Evolutionary conservation across 2,113 vertebrate species (phyloP).

Genomic region (Zosterops hypoxanthus): DNA sequence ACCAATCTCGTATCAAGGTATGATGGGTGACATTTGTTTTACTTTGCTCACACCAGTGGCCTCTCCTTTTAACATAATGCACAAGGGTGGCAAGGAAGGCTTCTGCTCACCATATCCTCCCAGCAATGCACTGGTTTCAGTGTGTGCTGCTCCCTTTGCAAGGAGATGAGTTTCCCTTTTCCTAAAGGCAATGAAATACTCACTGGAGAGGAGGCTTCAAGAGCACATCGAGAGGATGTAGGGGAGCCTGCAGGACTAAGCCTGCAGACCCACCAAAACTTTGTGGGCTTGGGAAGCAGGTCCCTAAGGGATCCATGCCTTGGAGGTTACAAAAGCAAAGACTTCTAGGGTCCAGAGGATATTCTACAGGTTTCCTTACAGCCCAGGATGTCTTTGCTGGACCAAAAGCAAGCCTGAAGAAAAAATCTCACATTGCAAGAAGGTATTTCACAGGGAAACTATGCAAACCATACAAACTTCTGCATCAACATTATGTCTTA

Average conservation of each 20-base stretch:
- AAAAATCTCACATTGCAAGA: background rate
- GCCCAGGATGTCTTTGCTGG: background rate
- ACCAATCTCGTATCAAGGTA: background rate
- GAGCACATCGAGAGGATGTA: accelerated
- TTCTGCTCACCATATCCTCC: background rate
- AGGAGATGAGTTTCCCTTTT: background rate
- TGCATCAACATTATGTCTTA: background rate
- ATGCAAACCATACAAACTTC: background rate
- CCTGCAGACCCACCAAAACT: background rate
- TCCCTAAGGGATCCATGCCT: background rate
- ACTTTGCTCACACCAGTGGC: background rate
- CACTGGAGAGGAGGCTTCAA: background rate
- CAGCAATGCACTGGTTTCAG: background rate
- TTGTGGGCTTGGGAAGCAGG: background rate
- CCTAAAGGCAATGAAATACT: background rate
- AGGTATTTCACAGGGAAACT: background rate
- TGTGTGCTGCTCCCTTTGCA: background rate
- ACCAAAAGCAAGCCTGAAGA: background rate
- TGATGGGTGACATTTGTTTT: background rate
- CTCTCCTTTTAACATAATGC: background rate
- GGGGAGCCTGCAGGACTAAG: background rate
- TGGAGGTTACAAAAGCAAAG: background rate
- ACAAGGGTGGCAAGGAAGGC: background rate
- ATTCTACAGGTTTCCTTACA: background rate
- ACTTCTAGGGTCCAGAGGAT: background rate